Base-by-base conservation (phyloP, 1,140 invertebrate genomes). In the Drosophila littoralis region DNA sequence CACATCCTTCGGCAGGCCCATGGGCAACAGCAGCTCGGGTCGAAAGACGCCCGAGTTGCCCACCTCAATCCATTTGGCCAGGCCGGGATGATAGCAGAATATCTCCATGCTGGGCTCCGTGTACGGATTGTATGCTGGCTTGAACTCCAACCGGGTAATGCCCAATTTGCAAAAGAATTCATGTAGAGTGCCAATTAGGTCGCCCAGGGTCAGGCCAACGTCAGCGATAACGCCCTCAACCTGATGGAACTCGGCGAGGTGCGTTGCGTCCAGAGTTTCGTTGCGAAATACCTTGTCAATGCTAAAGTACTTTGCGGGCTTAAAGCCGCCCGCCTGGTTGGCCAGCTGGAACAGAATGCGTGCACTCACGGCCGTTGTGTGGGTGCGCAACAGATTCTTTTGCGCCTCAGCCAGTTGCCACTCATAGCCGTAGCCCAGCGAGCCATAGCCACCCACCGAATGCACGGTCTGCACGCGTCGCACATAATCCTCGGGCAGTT, bases 91-190 rank as follows among this genome's bases (percentile, higher is more conserved):
- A 92, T 96, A 99, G 91, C 98, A 98, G 92, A 99, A 99, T 55
- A 99, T 98, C 94, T 99, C 99, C 99, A 99, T 99, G 86, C 98
- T 99, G 9, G 99, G 99, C 92, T 99, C 99, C 1, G 99, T 99
- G 91, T 99, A 99, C 0, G 99, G 99, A 94, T 99, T 99, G 92
- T 99, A 99, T 0, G 99, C 98, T 22, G 98, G 98, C 92, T 99
- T 99, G 93, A 99, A 99, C 90, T 98, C 95, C 60, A 99, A 92
- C 81, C 97, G 95, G 13, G 95, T 95, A 63, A 99, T 99, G 83
- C 98, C 98, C 61, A 99, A 94, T 93, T 98, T 98, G 60, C 94
- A 94, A 93, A 99, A 99, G 93, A 99, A 99, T 88, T 97, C 96
- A 77, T 98, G 95, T 13, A 99, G 93, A 5, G 94, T 94, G n/a